These are phyloP conservation scores for Trichogramma evanescens DNA, from an alignment of 2,888 invertebrate genomes.

Conservation along the genomic window DNA sequence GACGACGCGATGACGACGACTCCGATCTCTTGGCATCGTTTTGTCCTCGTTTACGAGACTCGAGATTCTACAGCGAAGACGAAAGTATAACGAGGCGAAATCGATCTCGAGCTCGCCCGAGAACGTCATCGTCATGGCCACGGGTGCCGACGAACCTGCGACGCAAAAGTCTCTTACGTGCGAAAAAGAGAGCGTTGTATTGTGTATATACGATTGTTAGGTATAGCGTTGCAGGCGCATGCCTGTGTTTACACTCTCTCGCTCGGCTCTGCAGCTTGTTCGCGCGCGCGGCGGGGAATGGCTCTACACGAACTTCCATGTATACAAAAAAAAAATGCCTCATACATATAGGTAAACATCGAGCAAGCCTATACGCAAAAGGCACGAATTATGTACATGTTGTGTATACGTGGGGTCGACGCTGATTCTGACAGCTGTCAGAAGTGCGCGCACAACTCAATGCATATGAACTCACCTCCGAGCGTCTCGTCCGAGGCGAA, in stretches of 20 bases:
- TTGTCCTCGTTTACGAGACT: too few species aligned
- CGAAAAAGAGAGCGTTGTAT: background rate
- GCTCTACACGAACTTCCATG: background rate
- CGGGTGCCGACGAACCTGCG: too few species aligned
- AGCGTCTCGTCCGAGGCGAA: constrained; percentile 37
- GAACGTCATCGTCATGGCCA: too few species aligned
- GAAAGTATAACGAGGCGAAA: too few species aligned
- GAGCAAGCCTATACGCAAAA: background rate
- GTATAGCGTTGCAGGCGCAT: background rate
- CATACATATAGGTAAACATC: background rate
- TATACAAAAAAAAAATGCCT: background rate
- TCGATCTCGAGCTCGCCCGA: too few species aligned
- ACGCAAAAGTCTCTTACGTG: too few species aligned
- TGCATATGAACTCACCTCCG: constrained; percentile 35
- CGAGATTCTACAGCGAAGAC: too few species aligned
- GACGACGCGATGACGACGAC: too few species aligned
- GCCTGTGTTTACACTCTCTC: too few species aligned
- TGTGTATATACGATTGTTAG: background rate
- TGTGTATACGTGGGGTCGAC: too few species aligned
- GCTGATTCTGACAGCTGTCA: background rate
- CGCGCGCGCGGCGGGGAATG: background rate
- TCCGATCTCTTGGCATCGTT: too few species aligned
- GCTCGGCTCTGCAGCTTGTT: too few species aligned
- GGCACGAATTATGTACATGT: background rate
- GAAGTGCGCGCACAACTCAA: background rate